Evolutionary conservation across 2,888 invertebrate genomes (phyloP).

Genomic region (Caenorhabditis panamensis): DNA sequence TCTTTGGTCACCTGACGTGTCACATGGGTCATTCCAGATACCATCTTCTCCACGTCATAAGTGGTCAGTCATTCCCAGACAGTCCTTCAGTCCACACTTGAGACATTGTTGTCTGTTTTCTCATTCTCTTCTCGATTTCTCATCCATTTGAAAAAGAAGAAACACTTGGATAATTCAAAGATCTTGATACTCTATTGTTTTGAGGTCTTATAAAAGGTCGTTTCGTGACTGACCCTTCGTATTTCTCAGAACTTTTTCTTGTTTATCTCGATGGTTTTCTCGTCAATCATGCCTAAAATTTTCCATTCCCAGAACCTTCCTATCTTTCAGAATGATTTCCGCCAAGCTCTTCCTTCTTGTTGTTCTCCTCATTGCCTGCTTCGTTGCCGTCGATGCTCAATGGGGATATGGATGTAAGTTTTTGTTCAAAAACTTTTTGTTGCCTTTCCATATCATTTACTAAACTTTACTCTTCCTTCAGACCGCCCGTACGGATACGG

Average conservation of each 20-base stretch:
- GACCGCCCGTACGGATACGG: conserved; percentile 55
- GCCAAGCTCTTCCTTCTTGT: conserved; percentile 46
- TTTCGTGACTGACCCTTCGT: neutral
- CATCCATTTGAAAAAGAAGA: neutral
- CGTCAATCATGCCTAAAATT: neutral
- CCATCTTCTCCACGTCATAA: conserved; percentile 6
- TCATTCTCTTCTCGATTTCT: neutral
- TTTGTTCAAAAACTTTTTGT: no score
- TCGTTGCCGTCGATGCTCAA: conserved; percentile 49
- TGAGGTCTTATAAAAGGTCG: conserved; percentile 1
- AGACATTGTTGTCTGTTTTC: conserved; percentile 5
- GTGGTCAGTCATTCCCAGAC: neutral
- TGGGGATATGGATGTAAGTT: conserved; percentile 61
- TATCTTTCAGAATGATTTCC: conserved; percentile 41
- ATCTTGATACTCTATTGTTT: neutral
- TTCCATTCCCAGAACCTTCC: neutral
- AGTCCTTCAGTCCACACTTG: neutral
- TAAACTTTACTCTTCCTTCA: conserved; percentile 5
- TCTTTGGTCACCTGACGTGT: neutral
- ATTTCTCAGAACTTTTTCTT: neutral
- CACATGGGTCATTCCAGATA: neutral
- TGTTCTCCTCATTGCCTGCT: conserved; percentile 40
- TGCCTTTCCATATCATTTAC: no score
- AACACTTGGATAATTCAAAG: conserved; percentile 1
- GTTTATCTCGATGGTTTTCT: conserved; percentile 1